Evolutionary conservation across 2,113 vertebrate species (phyloP), one percentile per base, ranked within the genome.

Genomic region (Orthonyx spaldingii): DNA sequence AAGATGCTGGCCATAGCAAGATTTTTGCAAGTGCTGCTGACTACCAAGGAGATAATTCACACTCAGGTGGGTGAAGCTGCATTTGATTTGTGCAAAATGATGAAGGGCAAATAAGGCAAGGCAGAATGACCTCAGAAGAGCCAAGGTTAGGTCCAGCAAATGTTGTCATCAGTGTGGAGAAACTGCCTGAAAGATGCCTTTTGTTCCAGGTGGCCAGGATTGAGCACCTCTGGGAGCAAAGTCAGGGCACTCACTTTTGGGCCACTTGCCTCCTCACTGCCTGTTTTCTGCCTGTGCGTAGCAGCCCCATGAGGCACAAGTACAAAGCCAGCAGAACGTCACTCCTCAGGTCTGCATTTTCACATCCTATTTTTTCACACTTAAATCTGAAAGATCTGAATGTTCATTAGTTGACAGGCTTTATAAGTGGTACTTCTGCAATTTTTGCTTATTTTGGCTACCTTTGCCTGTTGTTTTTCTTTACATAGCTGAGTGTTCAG

Each of bases 1-100:
- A 97, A 90, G 63, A 52, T 94, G 92, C 79, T 90, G 66, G 57
- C 75, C 0, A 0, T 55, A 70, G 85, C 71, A 93, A 70, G 35
- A 84, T 77, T 92, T 80, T 87, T 84, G n/a, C 59, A 57, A 74
- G 83, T 2, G 0, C 59, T 88, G 79, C 86, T 90, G 83, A 55
- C 37, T 70, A 56, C 44, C 79, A 74, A 65, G 52, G 52, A 94
- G 55, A 69, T 92, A 96, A 90, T 86, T 89, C 71, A 80, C 3
- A 10, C 50, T 80, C 0, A 2, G 42, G 7, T 88, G 50, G 42
- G 22, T 59, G 55, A 84, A 74, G 66, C 8, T 79, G 50, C 70
- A 16, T 17, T 94, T 79, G 14, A 74, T 77, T 86, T 86, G 55
- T 69, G 42, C 46, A 77, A 47, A 49, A 61, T 13, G 33, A 83